Base-by-base conservation (phyloP, 2,888 invertebrate species). In the Gari tellinella region DNA sequence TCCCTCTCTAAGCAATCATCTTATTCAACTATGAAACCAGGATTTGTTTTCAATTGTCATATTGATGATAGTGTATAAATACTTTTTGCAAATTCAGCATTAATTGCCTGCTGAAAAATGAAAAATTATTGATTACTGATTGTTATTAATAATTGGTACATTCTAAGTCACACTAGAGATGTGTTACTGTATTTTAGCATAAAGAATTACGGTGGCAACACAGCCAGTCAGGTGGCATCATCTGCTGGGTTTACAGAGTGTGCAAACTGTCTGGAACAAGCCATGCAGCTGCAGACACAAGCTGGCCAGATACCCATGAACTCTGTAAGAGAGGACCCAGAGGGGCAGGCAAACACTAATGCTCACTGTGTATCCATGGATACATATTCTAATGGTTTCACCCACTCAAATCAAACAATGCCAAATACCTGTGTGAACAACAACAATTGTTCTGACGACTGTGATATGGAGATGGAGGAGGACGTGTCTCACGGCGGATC, bases 221-320 rank as follows among this genome's bases (percentile, higher is more conserved):
- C 85, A 37, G 80, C 90, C 8, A 69, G 81, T 48, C 77, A 89
- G 53, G 75, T 90, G 5, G 90, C 90, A 7, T 57, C 66, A 14
- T 64, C 63, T 7, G 82, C 83, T 64, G 87, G 86, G 0, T 77
- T 83, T 63, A 48, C 46, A 0, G 86, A 88, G 23, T 89, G 88
- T 80, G 84, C 84, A 7, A 66, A 65, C 25, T 86, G 84, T 72
- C 73, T 90, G 19, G 84, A 86, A 45, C 76, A 78, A 38, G 83
- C 84, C 21, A 49, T 74, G 43, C 64, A 81, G 57, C 64, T 82
- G 14, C 85, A 86, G 68, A 49, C 62, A 8, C 77, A 80, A 49
- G 55, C 70, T 7, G 48, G 37, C n/a, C 5, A 4, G 5, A 31
- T 4, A 4, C 31, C 31, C 31, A 15, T 31, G 15, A 37, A 46